Percentiles rank a stretch among this genome's conserved stretches.
Evolutionary conservation across 2,797 vertebrate genomes (phyloP).

Genomic region (Myiotriccus ornatus): DNA sequence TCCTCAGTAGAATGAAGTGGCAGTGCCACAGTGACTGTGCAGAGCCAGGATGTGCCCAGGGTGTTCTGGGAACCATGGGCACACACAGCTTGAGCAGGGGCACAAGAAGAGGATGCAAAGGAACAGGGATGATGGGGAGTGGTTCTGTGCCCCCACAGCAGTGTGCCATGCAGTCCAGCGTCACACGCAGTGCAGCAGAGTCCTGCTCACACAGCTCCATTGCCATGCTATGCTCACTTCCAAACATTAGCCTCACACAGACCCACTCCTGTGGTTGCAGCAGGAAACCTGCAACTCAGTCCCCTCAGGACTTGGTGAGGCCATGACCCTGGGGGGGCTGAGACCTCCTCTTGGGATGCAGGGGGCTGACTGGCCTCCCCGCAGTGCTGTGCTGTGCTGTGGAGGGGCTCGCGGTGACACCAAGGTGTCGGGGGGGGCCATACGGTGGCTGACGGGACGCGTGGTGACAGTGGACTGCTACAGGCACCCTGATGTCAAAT

Average conservation of each 20-base stretch:
- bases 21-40: background rate
- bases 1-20: background rate
- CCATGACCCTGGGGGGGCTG: no score
- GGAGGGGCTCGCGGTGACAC: background rate
- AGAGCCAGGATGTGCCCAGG: background rate
- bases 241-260: background rate
- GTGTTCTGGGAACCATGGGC: background rate
- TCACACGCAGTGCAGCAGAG: background rate
- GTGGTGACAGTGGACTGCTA: background rate
- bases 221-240: background rate
- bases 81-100: background rate
- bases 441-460: fast-evolving
- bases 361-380: background rate
- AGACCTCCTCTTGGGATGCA: no score
- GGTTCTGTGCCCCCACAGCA: background rate
- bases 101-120: background rate
- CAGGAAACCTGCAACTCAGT: background rate
- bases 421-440: no score
- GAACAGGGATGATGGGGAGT: background rate
- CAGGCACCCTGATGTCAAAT: background rate
- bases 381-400: background rate
- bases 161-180: background rate
- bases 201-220: background rate
- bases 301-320: background rate
- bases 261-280: background rate